Evolutionary conservation across 2,888 invertebrate species (phyloP).

Genomic region (Tipula helvola): DNA sequence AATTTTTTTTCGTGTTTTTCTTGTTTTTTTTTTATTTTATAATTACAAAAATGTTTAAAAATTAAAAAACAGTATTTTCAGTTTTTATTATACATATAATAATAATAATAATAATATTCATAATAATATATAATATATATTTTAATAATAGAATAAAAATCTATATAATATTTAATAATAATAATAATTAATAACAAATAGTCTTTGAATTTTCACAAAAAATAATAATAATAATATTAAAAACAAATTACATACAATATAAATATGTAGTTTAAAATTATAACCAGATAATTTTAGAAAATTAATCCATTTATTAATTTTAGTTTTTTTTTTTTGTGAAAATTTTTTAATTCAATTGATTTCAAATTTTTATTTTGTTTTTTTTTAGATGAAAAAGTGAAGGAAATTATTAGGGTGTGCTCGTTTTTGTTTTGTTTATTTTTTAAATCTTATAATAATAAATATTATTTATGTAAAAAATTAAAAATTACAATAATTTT

Average conservation of each 20-base stretch:
- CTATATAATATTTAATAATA: slow-evolving; percentile 4
- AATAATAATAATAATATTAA: neutral
- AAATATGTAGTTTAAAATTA: neutral
- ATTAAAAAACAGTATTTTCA: neutral
- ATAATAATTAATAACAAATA: slow-evolving; percentile 4
- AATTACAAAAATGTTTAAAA: neutral
- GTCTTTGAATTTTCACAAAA: slow-evolving; percentile 4
- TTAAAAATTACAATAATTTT: neutral
- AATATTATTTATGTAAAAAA: neutral
- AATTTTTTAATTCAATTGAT: neutral
- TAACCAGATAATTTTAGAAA: neutral
- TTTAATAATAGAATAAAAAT: slow-evolving; percentile 4
- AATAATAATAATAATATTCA: neutral
- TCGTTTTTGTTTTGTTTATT: neutral
- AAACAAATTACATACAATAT: neutral
- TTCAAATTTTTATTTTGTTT: neutral
- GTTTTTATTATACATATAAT: slow-evolving; percentile 4
- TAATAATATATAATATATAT: neutral
- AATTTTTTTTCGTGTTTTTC: neutral
- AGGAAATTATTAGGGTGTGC: slow-evolving; percentile 4
- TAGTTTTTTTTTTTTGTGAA: neutral
- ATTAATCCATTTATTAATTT: neutral
- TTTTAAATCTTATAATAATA: neutral
- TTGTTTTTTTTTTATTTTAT: neutral
- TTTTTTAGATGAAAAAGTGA: neutral